Percentiles rank a stretch among this genome's conserved stretches.
Conservation (phyloP, 2,113 vertebrate species). For the Sylvietta virens region DNA sequence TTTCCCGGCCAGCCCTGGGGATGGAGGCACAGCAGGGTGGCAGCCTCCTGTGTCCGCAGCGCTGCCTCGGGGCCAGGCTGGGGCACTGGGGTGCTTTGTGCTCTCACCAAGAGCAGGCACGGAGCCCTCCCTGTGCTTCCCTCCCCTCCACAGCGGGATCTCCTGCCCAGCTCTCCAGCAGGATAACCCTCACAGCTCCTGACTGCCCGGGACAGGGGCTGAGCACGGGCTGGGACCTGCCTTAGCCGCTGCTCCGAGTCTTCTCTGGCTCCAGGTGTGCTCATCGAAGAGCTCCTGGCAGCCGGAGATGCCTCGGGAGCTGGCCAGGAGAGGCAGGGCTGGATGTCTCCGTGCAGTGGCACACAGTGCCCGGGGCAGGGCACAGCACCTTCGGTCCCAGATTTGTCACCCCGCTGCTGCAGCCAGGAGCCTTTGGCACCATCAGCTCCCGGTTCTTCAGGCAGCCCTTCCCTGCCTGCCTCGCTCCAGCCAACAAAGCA, state of each 20-base stretch:
- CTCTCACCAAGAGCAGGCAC: neutral
- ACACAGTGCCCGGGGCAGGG: neutral
- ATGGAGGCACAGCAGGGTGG: neutral
- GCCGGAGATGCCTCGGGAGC: neutral
- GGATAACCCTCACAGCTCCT: rapidly evolving
- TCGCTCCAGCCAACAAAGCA: neutral
- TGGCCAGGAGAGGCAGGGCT: neutral
- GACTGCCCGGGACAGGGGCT: neutral
- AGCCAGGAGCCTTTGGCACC: neutral
- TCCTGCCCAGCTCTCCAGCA: neutral
- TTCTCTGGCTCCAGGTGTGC: neutral
- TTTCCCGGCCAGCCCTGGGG: neutral
- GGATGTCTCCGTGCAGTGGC: neutral
- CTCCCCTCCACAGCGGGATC: neutral
- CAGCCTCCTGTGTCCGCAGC: neutral
- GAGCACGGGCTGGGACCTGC: neutral
- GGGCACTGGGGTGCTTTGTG: neutral
- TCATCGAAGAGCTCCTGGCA: neutral
- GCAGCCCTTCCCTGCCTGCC: neutral
- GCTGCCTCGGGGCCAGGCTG: neutral
- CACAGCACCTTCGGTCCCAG: neutral
- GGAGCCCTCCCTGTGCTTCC: neutral
- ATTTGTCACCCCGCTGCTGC: neutral
- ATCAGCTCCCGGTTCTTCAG: neutral
- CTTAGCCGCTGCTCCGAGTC: neutral